phyloP scores from a whole-genome alignment of 2,888 invertebrate species.

The Drosophila parthenogenetica region DNA sequence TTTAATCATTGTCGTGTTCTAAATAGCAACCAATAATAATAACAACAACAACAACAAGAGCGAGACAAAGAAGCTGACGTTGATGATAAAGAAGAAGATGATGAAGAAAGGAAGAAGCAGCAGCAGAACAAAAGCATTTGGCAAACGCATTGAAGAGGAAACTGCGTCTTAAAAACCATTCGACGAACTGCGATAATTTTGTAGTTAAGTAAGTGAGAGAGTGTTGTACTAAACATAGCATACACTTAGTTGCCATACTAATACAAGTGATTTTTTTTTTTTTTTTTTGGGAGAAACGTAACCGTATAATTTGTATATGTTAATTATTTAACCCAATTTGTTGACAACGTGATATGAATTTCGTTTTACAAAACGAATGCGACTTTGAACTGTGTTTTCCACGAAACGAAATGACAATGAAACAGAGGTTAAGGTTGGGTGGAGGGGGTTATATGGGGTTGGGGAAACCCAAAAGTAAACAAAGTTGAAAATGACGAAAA shows the following conservation, averaged over 20 bases:
- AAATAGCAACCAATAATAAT: slow-evolving; percentile 48
- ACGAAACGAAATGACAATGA: slow-evolving; percentile 13
- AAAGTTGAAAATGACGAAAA: not conserved
- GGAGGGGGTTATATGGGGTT: not conserved
- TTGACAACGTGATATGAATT: slow-evolving; percentile 34
- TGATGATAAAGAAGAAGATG: not conserved
- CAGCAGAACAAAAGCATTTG: slow-evolving; percentile 16
- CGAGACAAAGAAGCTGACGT: slow-evolving; percentile 5
- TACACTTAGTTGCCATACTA: slow-evolving; percentile 7
- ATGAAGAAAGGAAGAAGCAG: slow-evolving; percentile 6
- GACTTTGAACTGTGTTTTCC: not conserved
- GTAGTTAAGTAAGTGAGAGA: slow-evolving; percentile 14
- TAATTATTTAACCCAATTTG: slow-evolving; percentile 64
- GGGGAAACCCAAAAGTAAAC: not conserved
- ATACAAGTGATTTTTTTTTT: not conserved
- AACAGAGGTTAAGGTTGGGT: not conserved
- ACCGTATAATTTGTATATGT: slow-evolving; percentile 44
- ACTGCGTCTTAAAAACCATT: slow-evolving; percentile 59
- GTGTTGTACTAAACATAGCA: slow-evolving; percentile 8
- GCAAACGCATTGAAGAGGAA: slow-evolving; percentile 22
- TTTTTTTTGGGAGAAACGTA: not conserved
- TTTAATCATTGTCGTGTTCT: slow-evolving; percentile 48
- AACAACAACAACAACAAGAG: slow-evolving; percentile 11
- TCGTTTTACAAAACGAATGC: slow-evolving; percentile 9
- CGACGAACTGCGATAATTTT: slow-evolving; percentile 54